These are phyloP conservation scores for Toxonevra muliebris DNA, from an alignment of 2,888 invertebrate species.

Conservation along the genomic window DNA sequence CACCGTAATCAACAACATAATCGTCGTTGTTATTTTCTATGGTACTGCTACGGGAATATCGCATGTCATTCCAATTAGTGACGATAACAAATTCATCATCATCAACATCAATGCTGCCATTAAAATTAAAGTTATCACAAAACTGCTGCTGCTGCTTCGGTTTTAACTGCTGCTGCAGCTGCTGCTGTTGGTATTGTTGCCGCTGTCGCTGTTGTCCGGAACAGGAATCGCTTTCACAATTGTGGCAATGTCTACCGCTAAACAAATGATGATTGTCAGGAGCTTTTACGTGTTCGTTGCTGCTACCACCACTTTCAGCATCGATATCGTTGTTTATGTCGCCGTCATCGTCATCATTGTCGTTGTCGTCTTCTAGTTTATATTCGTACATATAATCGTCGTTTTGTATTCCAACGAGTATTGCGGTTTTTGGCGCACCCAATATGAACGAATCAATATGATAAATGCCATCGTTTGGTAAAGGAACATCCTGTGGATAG, in stretches of 20 bases:
- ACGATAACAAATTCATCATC: constrained; percentile 51
- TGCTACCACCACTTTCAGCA: constrained; percentile 9
- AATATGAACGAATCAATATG: constrained; percentile 62
- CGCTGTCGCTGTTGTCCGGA: constrained; percentile 8
- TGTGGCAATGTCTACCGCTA: constrained; percentile 10
- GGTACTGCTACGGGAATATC: constrained; percentile 9
- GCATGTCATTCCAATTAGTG: constrained; percentile 35
- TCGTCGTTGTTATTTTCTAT: background rate
- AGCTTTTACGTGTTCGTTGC: constrained; percentile 11
- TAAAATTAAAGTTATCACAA: constrained; percentile 18
- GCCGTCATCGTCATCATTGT: constrained; percentile 24
- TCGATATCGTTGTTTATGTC: constrained; percentile 25
- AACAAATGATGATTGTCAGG: constrained; percentile 2
- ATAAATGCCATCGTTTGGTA: constrained; percentile 56
- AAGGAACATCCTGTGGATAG: constrained; percentile 61
- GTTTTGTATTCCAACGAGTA: constrained; percentile 62
- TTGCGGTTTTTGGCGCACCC: constrained; percentile 61
- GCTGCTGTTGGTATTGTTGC: background rate
- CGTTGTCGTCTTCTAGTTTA: constrained; percentile 27
- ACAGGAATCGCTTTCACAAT: background rate
- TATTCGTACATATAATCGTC: constrained; percentile 54
- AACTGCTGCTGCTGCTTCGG: background rate
- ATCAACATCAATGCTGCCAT: constrained; percentile 27
- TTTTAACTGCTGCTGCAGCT: background rate
- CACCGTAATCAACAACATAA: constrained; percentile 9